A percentile compares a stretch with the other conserved stretches of the same genome.
Evolutionary conservation across 2,797 vertebrate genomes (phyloP).

Genomic region (Oceanodroma leucorhoa): DNA sequence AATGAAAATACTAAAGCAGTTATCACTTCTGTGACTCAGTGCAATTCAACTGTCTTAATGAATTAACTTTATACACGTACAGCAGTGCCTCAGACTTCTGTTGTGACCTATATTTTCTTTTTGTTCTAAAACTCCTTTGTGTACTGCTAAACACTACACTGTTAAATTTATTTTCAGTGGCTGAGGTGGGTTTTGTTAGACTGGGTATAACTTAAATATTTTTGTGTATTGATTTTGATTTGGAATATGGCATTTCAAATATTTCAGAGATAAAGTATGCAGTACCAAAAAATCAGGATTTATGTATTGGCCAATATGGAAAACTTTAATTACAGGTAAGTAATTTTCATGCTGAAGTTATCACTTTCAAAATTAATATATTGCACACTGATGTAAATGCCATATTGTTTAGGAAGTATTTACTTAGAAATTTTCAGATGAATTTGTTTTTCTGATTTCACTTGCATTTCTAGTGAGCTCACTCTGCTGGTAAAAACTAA

Average conservation of each 20-base stretch:
- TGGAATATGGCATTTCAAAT: slow-evolving; percentile 68
- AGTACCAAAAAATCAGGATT: slow-evolving; percentile 74
- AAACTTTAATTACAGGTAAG: slow-evolving; percentile 72
- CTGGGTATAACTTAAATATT: not conserved
- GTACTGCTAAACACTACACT: not conserved
- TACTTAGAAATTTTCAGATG: slow-evolving; percentile 38
- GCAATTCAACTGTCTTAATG: not conserved
- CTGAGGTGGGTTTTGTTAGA: slow-evolving; percentile 29
- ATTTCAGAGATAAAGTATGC: slow-evolving; percentile 78
- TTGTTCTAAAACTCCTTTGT: not conserved
- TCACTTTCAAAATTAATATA: slow-evolving; percentile 56
- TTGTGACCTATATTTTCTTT: not conserved
- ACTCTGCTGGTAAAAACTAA: slow-evolving; percentile 32
- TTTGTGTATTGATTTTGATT: slow-evolving; percentile 32
- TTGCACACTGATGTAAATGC: slow-evolving; percentile 62
- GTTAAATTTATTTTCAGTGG: not conserved
- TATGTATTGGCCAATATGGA: slow-evolving; percentile 61
- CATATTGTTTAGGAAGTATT: slow-evolving; percentile 59
- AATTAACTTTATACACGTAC: not conserved
- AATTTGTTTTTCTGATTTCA: slow-evolving; percentile 50
- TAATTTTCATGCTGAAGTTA: slow-evolving; percentile 46
- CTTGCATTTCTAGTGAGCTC: slow-evolving; percentile 42
- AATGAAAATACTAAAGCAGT: not conserved
- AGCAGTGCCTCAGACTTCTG: not conserved
- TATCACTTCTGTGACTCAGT: not conserved